Percentiles rank a stretch among this genome's conserved stretches.
Conservation (phyloP, 2,888 invertebrate genomes). For the Steinernema scapterisci region DNA sequence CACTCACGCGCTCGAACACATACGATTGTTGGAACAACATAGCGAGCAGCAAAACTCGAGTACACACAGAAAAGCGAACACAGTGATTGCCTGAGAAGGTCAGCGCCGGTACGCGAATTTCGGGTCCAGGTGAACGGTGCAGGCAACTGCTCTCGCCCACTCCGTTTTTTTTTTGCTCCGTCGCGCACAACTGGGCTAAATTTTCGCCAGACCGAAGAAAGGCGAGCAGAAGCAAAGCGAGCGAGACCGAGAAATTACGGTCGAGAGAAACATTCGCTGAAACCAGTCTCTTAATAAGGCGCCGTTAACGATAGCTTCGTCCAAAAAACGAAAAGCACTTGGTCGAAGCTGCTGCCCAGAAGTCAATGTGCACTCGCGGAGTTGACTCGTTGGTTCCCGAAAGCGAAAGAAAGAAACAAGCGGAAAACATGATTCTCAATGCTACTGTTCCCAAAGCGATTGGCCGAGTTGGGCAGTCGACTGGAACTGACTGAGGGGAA, state of each 20-base stretch:
- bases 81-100: conserved; percentile 2
- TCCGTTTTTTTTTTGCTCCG: conserved; percentile 4
- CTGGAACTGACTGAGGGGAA: conserved; percentile 22
- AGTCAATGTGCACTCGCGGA: neutral
- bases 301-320: neutral
- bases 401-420: neutral
- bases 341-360: too few species aligned
- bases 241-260: conserved; percentile 1
- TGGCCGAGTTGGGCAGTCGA: conserved; percentile 29
- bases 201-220: conserved; percentile 1
- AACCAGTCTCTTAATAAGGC: neutral
- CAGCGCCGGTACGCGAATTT: neutral
- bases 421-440: neutral
- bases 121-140: conserved; percentile 28
- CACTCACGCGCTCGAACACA: conserved; percentile 6
- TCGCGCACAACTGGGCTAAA: neutral
- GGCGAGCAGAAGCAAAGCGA: neutral
- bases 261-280: conserved; percentile 13
- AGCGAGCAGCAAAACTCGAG: neutral
- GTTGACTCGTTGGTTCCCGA: neutral
- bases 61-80: conserved; percentile 13
- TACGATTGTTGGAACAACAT: neutral
- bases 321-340: neutral
- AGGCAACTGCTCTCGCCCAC: neutral
- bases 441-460: neutral